These are phyloP conservation scores for Ladona fulva DNA, from an alignment of 1,140 invertebrate species.

Conservation along the genomic window DNA sequence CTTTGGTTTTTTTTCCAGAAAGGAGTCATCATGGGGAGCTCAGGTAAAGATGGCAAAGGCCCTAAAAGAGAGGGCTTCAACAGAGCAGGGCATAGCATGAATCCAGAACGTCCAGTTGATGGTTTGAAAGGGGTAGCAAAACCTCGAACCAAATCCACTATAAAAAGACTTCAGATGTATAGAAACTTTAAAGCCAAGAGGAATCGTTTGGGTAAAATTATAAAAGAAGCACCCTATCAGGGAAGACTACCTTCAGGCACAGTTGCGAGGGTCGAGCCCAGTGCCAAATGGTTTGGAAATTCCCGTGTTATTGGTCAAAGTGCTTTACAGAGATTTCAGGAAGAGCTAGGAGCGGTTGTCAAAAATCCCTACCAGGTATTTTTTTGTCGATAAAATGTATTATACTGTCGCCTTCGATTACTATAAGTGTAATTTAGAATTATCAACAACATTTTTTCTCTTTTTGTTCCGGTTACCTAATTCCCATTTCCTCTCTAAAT, in stretches of 20 bases:
- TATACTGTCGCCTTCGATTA: too few relatives aligned
- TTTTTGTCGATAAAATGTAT: too few relatives aligned
- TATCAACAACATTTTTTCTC: too few relatives aligned
- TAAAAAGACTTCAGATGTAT: conserved; percentile 96
- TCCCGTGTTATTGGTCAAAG: conserved; percentile 85
- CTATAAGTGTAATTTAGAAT: too few relatives aligned
- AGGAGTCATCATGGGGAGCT: conserved; percentile 52
- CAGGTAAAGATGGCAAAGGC: conserved; percentile 51
- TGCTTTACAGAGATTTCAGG: conserved; percentile 94
- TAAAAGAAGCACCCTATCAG: conserved; percentile 92
- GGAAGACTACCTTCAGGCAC: conserved; percentile 79
- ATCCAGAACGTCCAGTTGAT: conserved; percentile 66
- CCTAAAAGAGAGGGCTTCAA: conserved; percentile 66
- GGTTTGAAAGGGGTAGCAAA: conserved; percentile 77
- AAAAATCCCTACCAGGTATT: conserved; percentile 84
- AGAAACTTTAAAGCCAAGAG: conserved; percentile 92
- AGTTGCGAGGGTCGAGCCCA: conserved; percentile 89
- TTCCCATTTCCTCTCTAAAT: too few relatives aligned
- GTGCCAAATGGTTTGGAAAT: conserved; percentile 97
- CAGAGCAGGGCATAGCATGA: conserved; percentile 76
- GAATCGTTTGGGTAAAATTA: conserved; percentile 83
- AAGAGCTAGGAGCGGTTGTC: conserved; percentile 85
- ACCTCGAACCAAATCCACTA: conserved; percentile 82
- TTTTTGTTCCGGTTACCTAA: too few relatives aligned
- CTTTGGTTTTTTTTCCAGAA: too few relatives aligned